A percentile compares a stretch with the other conserved stretches of the same genome.
These are phyloP conservation scores for Barbus barbus DNA, from an alignment of 2,113 vertebrate species.

Conservation along the genomic window DNA sequence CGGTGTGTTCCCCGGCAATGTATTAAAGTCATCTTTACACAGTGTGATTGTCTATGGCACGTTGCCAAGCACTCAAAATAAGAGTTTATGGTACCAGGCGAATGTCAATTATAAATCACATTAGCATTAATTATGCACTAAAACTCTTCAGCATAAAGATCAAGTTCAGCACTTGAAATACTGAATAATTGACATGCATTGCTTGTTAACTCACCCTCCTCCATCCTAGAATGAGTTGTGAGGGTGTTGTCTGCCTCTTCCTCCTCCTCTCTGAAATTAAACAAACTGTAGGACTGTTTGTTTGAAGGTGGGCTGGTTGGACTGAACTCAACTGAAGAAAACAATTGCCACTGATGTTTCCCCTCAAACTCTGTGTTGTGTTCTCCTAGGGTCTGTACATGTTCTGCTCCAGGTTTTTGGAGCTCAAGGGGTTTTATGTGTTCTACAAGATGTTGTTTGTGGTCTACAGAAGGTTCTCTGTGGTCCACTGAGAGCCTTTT, in stretches of 20 bases:
- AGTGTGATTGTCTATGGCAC: slow-evolving; percentile 37
- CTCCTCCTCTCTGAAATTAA: slow-evolving; percentile 62
- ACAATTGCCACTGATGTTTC: slow-evolving; percentile 5
- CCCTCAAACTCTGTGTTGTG: slow-evolving; percentile 36
- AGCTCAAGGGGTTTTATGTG: background rate
- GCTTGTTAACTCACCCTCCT: slow-evolving; percentile 77
- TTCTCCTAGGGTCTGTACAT: background rate
- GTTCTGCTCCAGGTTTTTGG: background rate
- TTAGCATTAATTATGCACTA: slow-evolving; percentile 40
- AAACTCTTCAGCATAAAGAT: slow-evolving; percentile 15
- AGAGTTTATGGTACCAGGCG: slow-evolving; percentile 18
- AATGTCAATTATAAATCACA: slow-evolving; percentile 45
- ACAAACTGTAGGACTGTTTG: slow-evolving; percentile 59
- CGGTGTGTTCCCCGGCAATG: background rate
- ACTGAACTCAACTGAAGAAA: slow-evolving; percentile 63
- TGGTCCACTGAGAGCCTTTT: slow-evolving; percentile 24
- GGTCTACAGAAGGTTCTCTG: slow-evolving; percentile 24
- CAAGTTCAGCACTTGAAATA: slow-evolving; percentile 26
- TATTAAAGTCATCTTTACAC: slow-evolving; percentile 20
- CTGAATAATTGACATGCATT: slow-evolving; percentile 17
- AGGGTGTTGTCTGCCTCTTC: slow-evolving; percentile 56
- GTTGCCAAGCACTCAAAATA: slow-evolving; percentile 26
- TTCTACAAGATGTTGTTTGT: background rate
- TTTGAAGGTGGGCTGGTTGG: slow-evolving; percentile 65
- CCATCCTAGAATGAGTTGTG: slow-evolving; percentile 61